phyloP scores from a whole-genome alignment of 2,797 vertebrate species.

The Petrocephalus schoutedeni region DNA sequence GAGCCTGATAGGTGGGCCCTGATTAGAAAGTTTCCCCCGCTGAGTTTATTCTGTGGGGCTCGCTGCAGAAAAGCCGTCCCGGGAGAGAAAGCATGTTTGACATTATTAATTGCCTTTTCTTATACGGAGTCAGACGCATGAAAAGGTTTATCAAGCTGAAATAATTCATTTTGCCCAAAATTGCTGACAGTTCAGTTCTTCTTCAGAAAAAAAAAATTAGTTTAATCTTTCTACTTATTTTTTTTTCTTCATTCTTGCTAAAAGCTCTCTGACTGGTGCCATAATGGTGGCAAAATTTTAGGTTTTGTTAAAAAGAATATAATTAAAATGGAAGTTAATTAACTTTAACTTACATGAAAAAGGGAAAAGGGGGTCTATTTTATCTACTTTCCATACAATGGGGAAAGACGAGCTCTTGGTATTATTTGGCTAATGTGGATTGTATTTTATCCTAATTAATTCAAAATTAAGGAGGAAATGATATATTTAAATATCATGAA shows the following conservation, averaged over 20 bases:
- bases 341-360: slow-evolving; percentile 79
- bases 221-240: slow-evolving; percentile 56
- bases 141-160: slow-evolving; percentile 99
- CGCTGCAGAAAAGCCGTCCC: slow-evolving; percentile 95
- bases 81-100: slow-evolving; percentile 94
- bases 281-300: slow-evolving; percentile 75
- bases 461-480: slow-evolving; percentile 87
- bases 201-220: slow-evolving; percentile 54
- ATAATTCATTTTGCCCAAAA: slow-evolving; percentile 98
- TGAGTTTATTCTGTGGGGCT: slow-evolving; percentile 57
- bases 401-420: slow-evolving; percentile 79
- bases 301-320: slow-evolving; percentile 77
- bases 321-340: slow-evolving; percentile 97
- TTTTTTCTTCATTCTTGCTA: slow-evolving; percentile 38
- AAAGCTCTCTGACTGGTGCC: slow-evolving; percentile 52
- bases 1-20: slow-evolving; percentile 79
- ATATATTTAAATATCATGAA: slow-evolving; percentile 73
- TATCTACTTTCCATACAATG: slow-evolving; percentile 84
- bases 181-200: slow-evolving; percentile 98
- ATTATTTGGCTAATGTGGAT: slow-evolving; percentile 84
- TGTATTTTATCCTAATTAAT: slow-evolving; percentile 95
- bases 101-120: slow-evolving; percentile 99
- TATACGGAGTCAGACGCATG: slow-evolving; percentile 97
- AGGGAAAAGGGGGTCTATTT: slow-evolving; percentile 68
- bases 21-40: slow-evolving; percentile 35